Evolutionary conservation across 2,888 invertebrate species (phyloP), one percentile per base, ranked within the genome.

Genomic region (Andrena flavipes): DNA sequence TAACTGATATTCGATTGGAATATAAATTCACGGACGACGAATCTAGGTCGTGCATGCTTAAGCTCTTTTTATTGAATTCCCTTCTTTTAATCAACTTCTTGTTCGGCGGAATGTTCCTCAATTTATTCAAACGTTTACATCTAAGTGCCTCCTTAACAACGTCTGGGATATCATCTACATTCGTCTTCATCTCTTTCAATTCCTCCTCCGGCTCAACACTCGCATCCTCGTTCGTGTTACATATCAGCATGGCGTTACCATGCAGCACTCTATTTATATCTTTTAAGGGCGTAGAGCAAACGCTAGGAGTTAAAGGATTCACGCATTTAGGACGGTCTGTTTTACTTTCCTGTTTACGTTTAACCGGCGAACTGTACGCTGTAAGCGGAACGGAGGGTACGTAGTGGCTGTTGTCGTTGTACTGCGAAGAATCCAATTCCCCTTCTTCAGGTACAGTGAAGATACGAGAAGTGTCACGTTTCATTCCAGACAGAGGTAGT

Each of bases 381-480:
- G 88, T 80, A 2, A 89, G 76, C 7, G 90, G 88, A 35, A 89
- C 84, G 16, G 89, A 84, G 4, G 88, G 82, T 56, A 85, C 82
- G 65, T 78, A 86, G 10, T 77, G 87, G 23, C 65, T 69, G 67
- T 71, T 51, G 64, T 78, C 72, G 80, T 86, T 69, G 72, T 90
- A 86, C 63, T 84, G 74, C 35, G 80, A 78, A 6, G 91, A 81
- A 56, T 93, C 93, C 13, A 93, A 88, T 35, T 94, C 94, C 67
- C 96, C 96, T 91, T 98, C 97, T 94, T 97, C 97, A 1, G 97
- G 97, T 69, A 97, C 97, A 4, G 97, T 97, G 91, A 97, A 97
- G 48, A 97, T 96, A 2, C 97, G 93, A 0, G 97, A 97, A 84
- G 97, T 96, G 92, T 97, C 97, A 69, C 97, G 95, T 94, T 97